Evolutionary conservation across 2,888 invertebrate species (phyloP), one percentile per base, ranked within the genome.

Genomic region (Pocota personata): DNA sequence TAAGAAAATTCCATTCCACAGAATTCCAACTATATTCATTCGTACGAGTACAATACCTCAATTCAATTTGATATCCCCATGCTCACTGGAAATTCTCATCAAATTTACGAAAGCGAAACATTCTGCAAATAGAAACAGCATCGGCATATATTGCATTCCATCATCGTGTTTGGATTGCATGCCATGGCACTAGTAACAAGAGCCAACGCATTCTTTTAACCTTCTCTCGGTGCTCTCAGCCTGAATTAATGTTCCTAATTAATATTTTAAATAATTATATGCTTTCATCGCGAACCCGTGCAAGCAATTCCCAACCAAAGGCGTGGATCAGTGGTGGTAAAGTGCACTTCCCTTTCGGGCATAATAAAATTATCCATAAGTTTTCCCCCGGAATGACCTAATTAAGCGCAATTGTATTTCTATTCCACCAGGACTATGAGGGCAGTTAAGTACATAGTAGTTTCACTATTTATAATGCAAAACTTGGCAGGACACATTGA

Each of bases 361-460:
- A 77, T 82, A 73, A 86, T 87, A 82, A 66, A 87, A 87, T 87
- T 82, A 78, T 69, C 83, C 79, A 84, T 78, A 82, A 78, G 79
- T 78, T 82, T 69, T 55, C 40, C 67, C 67, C 76, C 73, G 58
- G 78, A 87, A 87, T 87, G 87, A 87, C 87, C 82, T 87, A 77
- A 87, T 87, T 87, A 87, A 71, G 50, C 32, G 57, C 87, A 87
- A 82, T 86, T 82, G 87, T 82, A 69, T 82, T 77, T 72, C 76
- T 72, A 86, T 86, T 67, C 82, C 72, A 67, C 62, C 37, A 46
- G 82, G 82, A 76, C 58, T 7, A 8, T 48, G 48, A 12, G 16
- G 46, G 12, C 21, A 35, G 57, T 37, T 4, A 14, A 24, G 3
- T 1, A 40, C n/a, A 16, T 78, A 37, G 66, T 52, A 27, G 62